Base-by-base conservation (phyloP, 2,888 invertebrate genomes). In the Drosophila rellima region DNA sequence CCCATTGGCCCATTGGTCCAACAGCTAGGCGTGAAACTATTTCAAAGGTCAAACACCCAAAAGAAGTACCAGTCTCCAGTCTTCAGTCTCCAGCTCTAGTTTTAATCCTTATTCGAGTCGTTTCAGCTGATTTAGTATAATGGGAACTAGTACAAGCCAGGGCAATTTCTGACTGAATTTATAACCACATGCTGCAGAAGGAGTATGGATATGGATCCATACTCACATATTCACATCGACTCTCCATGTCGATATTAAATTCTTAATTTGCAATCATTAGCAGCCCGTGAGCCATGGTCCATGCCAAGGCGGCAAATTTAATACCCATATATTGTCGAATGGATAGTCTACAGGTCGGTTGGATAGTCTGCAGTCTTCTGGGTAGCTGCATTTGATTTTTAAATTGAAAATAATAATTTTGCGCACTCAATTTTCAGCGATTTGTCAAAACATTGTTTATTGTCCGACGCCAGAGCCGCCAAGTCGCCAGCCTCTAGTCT, bases 211-310 rank as follows among this genome's bases (percentile, higher is more conserved):
- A 20, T 31, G 37, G 31, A 31, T 50, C 17, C 39, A 52, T 26
- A 48, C 56, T 48, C 54, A 63, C 64, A 56, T 56, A 35, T 35
- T 26, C 44, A 3, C 23, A 7, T 55, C 44, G 42, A 17, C 23
- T 33, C 50, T 50, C 20, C 50, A 51, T 63, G 57, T 61, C 44
- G 76, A 73, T 83, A 91, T 91, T 89, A 91, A 90, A 91, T 91
- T 91, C 90, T 91, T 91, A 91, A 91, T 91, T 91, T 91, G 90
- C 89, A 91, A 91, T 91, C 91, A 91, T 91, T 91, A 91, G 88
- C 91, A 82, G 81, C 82, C 88, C 78, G 83, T 87, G 82, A 79
- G 90, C 89, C 87, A 87, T 73, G 67, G 29, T 20, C 23, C 62
- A 73, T 65, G 62, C 66, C 70, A 56, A 83, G 79, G 75, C 82